Evolutionary conservation across 2,888 invertebrate genomes (phyloP), one percentile per base, ranked within the genome.

Genomic region (Aproaerema taeniolella): DNA sequence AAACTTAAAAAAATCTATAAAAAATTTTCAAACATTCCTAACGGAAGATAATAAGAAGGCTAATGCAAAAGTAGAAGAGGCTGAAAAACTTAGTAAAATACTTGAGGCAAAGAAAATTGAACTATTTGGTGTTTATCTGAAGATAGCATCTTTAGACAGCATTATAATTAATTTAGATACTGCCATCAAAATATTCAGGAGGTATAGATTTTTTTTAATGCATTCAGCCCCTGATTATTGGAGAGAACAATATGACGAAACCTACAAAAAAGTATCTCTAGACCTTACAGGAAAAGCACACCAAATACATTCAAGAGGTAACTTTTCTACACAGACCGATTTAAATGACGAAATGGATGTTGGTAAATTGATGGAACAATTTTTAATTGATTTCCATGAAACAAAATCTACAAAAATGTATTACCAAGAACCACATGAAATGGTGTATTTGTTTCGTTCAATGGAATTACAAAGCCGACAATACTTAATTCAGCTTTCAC

Each of bases 401-500:
- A 81, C 79, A 9, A 53, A 57, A 14, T 67, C 65, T 1, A 61
- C 74, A 12, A 41, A 58, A 4, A 28, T 28, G n/a, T 28, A 28
- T 9, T n/a, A 3, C n/a, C 5, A 9, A 25, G 9, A 3, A 11
- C 12, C 24, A 11, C 9, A 14, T 3, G 9, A 25, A 38, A 6
- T 28, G 31, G 38, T 38, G 12, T 38, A 77, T 53, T 52, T 81
- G 44, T 85, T 83, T 47, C 67, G 77, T 32, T 65, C 69, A 8
- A 81, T 83, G 82, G 82, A 85, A 53, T 55, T 82, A 46, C 85
- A 85, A 50, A 83, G 85, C 47, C 66, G 85, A 50, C 81, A 82
- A 58, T 83, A 85, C 58, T 60, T 85, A 39, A 73, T 56, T 42
- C 71, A 85, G 44, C 62, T 79, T 24, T 60, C 85, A 1, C 79